Evolutionary conservation across 2,797 vertebrate genomes (phyloP).

Genomic region (Scarus forsteni): DNA sequence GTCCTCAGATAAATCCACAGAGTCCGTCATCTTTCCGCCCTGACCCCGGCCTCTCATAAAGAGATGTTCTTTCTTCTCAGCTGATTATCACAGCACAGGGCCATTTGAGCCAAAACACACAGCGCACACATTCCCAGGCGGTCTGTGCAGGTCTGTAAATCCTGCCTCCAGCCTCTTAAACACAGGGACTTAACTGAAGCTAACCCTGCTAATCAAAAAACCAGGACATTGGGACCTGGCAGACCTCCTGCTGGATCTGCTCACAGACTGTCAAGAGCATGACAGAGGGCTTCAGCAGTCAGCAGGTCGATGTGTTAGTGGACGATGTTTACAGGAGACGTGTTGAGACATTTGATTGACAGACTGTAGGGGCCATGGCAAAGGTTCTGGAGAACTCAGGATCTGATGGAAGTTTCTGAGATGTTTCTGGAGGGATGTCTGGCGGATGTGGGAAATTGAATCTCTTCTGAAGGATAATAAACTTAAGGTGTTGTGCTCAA

Average conservation of each 20-base stretch:
- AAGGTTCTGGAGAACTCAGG: no score
- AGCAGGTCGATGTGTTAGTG: not conserved
- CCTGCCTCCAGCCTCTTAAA: conserved; percentile 67
- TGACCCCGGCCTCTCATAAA: conserved; percentile 53
- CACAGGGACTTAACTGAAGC: conserved; percentile 66
- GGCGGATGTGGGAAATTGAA: no score
- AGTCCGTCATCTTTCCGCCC: conserved; percentile 22
- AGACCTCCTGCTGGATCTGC: conserved; percentile 16
- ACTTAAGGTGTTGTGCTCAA: no score
- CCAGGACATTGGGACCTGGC: conserved; percentile 75
- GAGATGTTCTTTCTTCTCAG: conserved; percentile 68
- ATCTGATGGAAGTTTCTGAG: no score
- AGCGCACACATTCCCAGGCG: conserved; percentile 37
- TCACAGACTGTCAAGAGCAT: not conserved
- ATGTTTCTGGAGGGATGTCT: no score
- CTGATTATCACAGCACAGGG: conserved; percentile 53
- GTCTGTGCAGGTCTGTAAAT: conserved; percentile 52
- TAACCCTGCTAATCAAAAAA: conserved; percentile 68
- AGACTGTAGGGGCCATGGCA: no score
- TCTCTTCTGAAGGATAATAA: no score
- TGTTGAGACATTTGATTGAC: not conserved
- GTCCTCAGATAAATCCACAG: conserved; percentile 21
- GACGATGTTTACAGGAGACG: not conserved
- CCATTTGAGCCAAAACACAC: conserved; percentile 38
- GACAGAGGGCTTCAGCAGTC: conserved; percentile 8